Base-by-base conservation (phyloP, 1,140 invertebrate genomes). In the Apis cerana region DNA sequence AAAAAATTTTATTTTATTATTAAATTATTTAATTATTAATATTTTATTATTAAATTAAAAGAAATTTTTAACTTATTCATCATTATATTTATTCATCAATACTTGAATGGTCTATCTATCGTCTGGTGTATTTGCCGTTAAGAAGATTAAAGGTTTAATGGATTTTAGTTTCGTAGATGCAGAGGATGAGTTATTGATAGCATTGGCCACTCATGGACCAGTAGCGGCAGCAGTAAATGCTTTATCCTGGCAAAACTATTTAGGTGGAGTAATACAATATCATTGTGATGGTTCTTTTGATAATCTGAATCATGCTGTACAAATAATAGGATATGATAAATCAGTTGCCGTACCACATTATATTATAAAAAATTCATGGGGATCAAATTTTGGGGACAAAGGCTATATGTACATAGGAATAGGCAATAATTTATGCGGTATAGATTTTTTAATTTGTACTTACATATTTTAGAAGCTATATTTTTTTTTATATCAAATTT, bases 301-400 rank as follows among this genome's bases (percentile, higher is more conserved):
- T 21, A 96, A 96, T 87, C 91, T 96, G 48, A 98, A 98, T 94
- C 98, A 98, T 92, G 97, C 97, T 4, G 97, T 98, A 0, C 96
- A 97, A 92, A 96, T 98, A 83, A 96, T 98, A 2, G 98, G 98
- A 1, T 98, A 98, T 91, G 96, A 98, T 91, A 91, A 96, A 27
- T 96, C 95, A 43, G 96, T 95, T 77, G 92, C 95, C 23, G 95
- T 97, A 61, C 97, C 98, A 1, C 96, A 97, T 93, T 98, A 98
- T 89, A 98, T 98, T 67, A 96, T 97, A 0, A 95, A 97, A 87
- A 98, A 98, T 94, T 98, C 97, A 0, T 98, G 98, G 97, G 97
- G 97, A 1, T 87, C 93, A 19, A 93, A 95, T 11, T 98, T 97
- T 90, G 97, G 97, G 0, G 94, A 96, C 86, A 93, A 95, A 67